Evolutionary conservation across 2,113 vertebrate genomes (phyloP).

Genomic region (Numenius arquata): DNA sequence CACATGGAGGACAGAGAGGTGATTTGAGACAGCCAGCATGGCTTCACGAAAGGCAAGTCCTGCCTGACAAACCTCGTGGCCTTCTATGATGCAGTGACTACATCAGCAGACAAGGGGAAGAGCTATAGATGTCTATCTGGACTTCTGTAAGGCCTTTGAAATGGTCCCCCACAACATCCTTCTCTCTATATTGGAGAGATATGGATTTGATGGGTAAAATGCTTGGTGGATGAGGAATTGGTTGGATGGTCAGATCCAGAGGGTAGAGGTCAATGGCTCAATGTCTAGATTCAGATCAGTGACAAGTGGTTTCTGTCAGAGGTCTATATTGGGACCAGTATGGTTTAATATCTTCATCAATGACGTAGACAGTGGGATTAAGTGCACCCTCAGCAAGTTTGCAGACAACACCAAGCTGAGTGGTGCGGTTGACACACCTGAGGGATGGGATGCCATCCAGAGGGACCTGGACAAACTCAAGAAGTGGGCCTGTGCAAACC

Average conservation of each 20-base stretch:
- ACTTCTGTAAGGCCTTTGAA: neutral
- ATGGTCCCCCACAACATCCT: neutral
- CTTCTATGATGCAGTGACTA: neutral
- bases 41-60: neutral
- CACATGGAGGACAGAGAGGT: neutral
- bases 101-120: neutral
- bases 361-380: neutral
- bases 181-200: neutral
- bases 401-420: neutral
- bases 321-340: neutral
- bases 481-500: neutral
- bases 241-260: neutral
- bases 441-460: neutral
- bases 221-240: neutral
- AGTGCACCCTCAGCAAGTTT: neutral
- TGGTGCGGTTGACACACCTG: neutral
- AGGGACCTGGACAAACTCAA: neutral
- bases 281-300: neutral
- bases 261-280: neutral
- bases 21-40: neutral
- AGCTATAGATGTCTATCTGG: neutral
- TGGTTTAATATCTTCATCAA: neutral
- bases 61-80: neutral
- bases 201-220: neutral
- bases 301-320: neutral